Percentiles rank a stretch among this genome's conserved stretches.
Evolutionary conservation across 1,140 invertebrate species (phyloP).

Genomic region (Dermatophagoides farinae): DNA sequence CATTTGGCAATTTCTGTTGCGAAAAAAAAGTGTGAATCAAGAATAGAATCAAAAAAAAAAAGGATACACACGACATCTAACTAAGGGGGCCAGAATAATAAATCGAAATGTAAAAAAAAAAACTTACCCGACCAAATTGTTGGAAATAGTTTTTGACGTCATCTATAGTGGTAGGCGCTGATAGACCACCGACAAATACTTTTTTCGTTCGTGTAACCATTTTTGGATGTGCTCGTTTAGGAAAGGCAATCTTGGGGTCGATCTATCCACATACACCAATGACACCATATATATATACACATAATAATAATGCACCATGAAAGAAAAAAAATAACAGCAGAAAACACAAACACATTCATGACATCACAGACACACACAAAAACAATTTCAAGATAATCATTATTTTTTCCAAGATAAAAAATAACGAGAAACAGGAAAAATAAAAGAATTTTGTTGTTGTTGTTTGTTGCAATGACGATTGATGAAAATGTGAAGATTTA

Average conservation of each 20-base stretch:
- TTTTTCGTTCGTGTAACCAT: slow-evolving; percentile 99
- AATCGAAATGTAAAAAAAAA: too few species aligned
- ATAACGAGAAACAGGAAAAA: too few species aligned
- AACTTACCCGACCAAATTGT: slow-evolving; percentile 95
- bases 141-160: slow-evolving; percentile 99
- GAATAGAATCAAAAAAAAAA: too few species aligned
- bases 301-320: slow-evolving; percentile 7
- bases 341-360: background rate
- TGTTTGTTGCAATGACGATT: too few species aligned
- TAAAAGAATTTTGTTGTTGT: too few species aligned
- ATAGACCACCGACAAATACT: slow-evolving; percentile 98
- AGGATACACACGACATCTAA: background rate
- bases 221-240: slow-evolving; percentile 94
- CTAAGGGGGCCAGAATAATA: background rate
- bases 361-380: background rate
- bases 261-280: slow-evolving; percentile 50
- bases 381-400: too few species aligned
- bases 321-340: background rate
- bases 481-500: too few species aligned
- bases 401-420: too few species aligned
- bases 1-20: too few species aligned
- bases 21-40: too few species aligned
- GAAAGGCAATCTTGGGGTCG: slow-evolving; percentile 98
- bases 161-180: slow-evolving; percentile 93
- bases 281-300: background rate